Percentiles rank a stretch among this genome's conserved stretches.
phyloP scores from a whole-genome alignment of 2,888 invertebrate genomes.

The Boloria euphrosyne region DNA sequence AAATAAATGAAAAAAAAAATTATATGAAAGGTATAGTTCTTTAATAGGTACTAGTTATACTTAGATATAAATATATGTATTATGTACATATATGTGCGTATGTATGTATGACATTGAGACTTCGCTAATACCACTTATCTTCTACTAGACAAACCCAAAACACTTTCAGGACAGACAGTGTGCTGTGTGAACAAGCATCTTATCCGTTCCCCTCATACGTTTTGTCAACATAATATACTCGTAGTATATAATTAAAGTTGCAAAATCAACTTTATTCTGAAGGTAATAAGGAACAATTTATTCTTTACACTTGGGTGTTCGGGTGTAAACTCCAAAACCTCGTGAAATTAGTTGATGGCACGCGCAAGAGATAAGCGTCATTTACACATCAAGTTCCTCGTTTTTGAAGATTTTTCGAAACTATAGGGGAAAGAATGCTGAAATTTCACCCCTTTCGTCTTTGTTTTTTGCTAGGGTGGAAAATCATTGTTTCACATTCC shows the following conservation, averaged over 20 bases:
- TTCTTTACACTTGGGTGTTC: neutral
- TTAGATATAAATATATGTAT: no score
- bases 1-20: no score
- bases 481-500: conserved; percentile 20
- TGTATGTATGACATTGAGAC: neutral
- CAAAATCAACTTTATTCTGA: conserved; percentile 23
- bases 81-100: neutral
- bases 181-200: conserved; percentile 35
- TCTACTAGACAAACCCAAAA: conserved; percentile 35
- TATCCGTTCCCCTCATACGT: conserved; percentile 30
- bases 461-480: conserved; percentile 15
- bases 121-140: conserved; percentile 16
- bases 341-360: conserved; percentile 44
- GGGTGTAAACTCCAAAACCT: conserved; percentile 31
- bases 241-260: conserved; percentile 15
- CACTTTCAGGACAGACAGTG: conserved; percentile 32
- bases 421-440: conserved; percentile 31
- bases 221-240: conserved; percentile 36
- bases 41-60: no score
- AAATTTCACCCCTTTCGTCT: conserved; percentile 23
- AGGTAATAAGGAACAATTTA: neutral
- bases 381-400: conserved; percentile 32
- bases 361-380: conserved; percentile 42
- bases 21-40: no score
- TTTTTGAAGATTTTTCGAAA: conserved; percentile 34